phyloP scores from a whole-genome alignment of 2,797 vertebrate species.

The Varecia variegata region DNA sequence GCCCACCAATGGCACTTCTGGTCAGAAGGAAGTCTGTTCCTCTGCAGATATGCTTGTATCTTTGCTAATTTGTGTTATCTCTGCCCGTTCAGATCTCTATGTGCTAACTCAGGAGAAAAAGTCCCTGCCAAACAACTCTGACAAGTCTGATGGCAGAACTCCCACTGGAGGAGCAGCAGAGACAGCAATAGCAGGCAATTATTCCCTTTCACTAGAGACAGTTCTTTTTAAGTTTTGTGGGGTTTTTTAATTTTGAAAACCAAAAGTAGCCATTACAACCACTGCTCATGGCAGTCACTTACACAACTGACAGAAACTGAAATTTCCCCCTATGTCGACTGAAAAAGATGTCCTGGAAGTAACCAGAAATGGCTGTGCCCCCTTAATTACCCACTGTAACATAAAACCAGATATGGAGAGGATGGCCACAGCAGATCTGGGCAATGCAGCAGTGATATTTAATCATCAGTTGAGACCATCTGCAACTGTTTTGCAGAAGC shows the following conservation, averaged over 20 bases:
- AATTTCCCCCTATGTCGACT: slow-evolving; percentile 50
- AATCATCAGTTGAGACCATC: slow-evolving; percentile 80
- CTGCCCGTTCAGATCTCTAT: background rate
- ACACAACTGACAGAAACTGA: slow-evolving; percentile 55
- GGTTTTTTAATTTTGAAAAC: slow-evolving; percentile 41
- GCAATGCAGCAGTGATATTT: slow-evolving; percentile 74
- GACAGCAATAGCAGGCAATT: background rate
- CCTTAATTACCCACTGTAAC: slow-evolving; percentile 71
- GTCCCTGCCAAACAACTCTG: background rate
- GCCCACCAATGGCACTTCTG: background rate
- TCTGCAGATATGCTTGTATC: slow-evolving; percentile 2
- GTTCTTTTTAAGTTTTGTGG: background rate
- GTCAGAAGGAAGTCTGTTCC: slow-evolving; percentile 45
- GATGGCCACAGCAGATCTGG: slow-evolving; percentile 60
- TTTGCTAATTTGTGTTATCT: background rate
- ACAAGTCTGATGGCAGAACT: background rate
- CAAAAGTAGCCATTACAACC: slow-evolving; percentile 41
- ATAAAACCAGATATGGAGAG: slow-evolving; percentile 62
- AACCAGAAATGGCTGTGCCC: slow-evolving; percentile 61
- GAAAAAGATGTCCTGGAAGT: slow-evolving; percentile 55
- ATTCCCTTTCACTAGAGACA: slow-evolving; percentile 46
- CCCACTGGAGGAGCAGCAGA: background rate
- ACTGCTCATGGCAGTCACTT: slow-evolving; percentile 40
- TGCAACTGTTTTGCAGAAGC: slow-evolving; percentile 80
- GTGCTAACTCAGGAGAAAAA: slow-evolving; percentile 29